phyloP scores from a whole-genome alignment of 2,888 invertebrate species.

The Yponomeuta evonymella region DNA sequence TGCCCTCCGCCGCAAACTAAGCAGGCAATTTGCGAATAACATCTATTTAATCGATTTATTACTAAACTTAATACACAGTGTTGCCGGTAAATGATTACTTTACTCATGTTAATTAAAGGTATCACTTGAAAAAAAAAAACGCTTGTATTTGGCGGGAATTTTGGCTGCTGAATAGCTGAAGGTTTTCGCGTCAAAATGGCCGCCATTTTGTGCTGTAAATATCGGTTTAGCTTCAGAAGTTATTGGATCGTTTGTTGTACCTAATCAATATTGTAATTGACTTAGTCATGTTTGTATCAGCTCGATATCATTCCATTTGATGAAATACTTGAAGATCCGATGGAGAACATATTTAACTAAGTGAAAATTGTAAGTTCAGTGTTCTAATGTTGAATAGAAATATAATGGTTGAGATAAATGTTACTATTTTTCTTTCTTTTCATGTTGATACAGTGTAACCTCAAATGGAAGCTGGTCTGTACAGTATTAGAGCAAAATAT shows the following conservation, averaged over 20 bases:
- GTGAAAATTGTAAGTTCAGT: conserved; percentile 40
- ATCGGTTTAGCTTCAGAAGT: conserved; percentile 28
- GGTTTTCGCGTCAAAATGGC: conserved; percentile 14
- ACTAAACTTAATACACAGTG: neutral
- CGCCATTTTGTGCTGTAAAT: conserved; percentile 42
- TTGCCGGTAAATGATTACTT: conserved; percentile 2
- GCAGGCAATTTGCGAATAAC: conserved; percentile 8
- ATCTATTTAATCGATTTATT: conserved; percentile 7
- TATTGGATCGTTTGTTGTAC: conserved; percentile 27
- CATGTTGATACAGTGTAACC: conserved; percentile 31
- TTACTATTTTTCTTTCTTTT: conserved; percentile 41
- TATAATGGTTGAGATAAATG: conserved; percentile 54
- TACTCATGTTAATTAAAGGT: neutral
- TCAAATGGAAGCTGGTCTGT: conserved; percentile 49
- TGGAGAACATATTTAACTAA: conserved; percentile 42
- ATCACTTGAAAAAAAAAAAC: neutral
- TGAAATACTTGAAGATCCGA: conserved; percentile 47
- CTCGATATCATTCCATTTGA: conserved; percentile 68
- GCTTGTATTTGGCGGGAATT: neutral
- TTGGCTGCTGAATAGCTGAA: conserved; percentile 12
- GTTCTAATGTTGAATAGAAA: conserved; percentile 67
- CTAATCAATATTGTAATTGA: conserved; percentile 24
- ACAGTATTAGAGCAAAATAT: conserved; percentile 67
- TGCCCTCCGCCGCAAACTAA: conserved; percentile 33
- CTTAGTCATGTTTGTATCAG: conserved; percentile 40